Evolutionary conservation across 2,888 invertebrate species (phyloP), one percentile per base, ranked within the genome.

Genomic region (Drosophila pseudotalamancana): DNA sequence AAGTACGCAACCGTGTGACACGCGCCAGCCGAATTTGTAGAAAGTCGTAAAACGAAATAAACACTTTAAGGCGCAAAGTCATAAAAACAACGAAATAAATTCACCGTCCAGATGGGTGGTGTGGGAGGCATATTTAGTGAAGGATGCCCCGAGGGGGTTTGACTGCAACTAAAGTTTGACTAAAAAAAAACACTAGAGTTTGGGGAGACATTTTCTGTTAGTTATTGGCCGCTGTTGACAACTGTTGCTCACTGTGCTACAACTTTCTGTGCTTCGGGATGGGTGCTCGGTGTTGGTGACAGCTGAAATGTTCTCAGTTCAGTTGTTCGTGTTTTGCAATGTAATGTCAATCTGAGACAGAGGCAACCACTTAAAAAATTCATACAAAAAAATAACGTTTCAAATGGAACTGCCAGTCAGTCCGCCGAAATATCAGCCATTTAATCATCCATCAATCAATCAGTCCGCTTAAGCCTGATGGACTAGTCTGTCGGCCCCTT

Each of bases 51-150:
- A 84, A 69, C 71, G 75, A 83, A 79, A 79, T 85, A 84, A 84
- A 85, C 84, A 84, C 83, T 81, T 77, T 72, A 85, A 83, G 84
- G 81, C 85, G 71, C 67, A 82, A 80, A 80, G 82, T 65, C 78
- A 62, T 82, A 82, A 82, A 82, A 83, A 72, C 71, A 68, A 64
- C 74, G 61, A 74, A 83, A 77, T 73, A 78, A 62, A 61, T 72
- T 61, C 49, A 57, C 32, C 40, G 64, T 32, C 37, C 53, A 54
- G 43, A 35, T 2, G 8, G 3, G n/a, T n/a, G 27, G 23, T 37
- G 31, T 23, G 5, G 29, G 14, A 27, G 37, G 43, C 35, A 39
- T 34, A 54, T 56, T 32, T 40, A 56, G 50, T 45, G 35, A n/a
- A n/a, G 11, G 25, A 8, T 6, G 25, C 25, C 3, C 6, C 6